These are phyloP conservation scores for Hypomecis punctinalis DNA, from an alignment of 2,888 invertebrate genomes.

Conservation along the genomic window DNA sequence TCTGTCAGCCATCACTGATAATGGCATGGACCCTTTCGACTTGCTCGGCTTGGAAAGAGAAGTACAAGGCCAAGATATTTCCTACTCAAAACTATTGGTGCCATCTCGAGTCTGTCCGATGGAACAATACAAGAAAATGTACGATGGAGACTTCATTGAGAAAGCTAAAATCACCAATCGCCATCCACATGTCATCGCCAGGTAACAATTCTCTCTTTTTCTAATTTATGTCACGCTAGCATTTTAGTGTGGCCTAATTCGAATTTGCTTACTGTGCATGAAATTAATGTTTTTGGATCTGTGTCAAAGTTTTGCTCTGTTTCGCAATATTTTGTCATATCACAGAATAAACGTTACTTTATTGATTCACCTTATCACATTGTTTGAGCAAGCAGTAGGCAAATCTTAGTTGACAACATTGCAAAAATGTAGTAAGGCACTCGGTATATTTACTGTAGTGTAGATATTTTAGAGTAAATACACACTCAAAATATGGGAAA, in stretches of 20 bases:
- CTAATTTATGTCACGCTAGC: background rate
- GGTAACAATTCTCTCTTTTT: slow-evolving; percentile 67
- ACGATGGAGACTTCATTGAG: slow-evolving; percentile 77
- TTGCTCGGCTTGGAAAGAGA: slow-evolving; percentile 92
- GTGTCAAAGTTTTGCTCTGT: slow-evolving; percentile 22
- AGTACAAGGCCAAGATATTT: slow-evolving; percentile 95
- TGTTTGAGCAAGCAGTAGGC: too few species aligned
- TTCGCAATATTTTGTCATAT: slow-evolving; percentile 3
- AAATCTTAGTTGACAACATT: slow-evolving; percentile 6
- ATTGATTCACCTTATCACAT: too few species aligned
- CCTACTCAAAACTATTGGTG: slow-evolving; percentile 93
- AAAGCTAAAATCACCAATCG: slow-evolving; percentile 71
- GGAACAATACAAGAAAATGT: slow-evolving; percentile 79
- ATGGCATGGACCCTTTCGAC: slow-evolving; percentile 93
- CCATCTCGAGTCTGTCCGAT: slow-evolving; percentile 86
- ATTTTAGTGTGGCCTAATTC: background rate
- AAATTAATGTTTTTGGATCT: slow-evolving; percentile 24
- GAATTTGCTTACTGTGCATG: slow-evolving; percentile 25
- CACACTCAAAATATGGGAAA: background rate
- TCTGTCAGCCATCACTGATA: slow-evolving; percentile 93
- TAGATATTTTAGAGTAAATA: slow-evolving; percentile 1
- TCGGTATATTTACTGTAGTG: slow-evolving; percentile 7
- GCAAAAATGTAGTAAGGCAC: slow-evolving; percentile 14
- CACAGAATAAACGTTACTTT: background rate
- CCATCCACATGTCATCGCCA: slow-evolving; percentile 85